Conservation (phyloP, 2,888 invertebrate genomes). For the Heteropelma amictum region DNA sequence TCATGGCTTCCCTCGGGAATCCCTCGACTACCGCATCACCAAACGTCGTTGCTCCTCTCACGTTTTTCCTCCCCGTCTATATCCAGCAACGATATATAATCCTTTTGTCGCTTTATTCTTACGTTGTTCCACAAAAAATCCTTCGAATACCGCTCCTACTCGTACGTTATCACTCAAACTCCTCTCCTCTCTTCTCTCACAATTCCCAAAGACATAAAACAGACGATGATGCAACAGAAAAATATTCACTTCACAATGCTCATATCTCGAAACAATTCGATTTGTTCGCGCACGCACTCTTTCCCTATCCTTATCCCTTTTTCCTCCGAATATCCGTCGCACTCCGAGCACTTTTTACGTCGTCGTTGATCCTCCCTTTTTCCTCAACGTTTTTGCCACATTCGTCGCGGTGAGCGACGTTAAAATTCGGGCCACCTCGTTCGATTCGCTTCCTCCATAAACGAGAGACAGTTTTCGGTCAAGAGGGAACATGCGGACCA, state of each 20-base stretch:
- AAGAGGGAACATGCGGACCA: no score
- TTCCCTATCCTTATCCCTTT: no score
- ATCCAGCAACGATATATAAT: conserved; percentile 25
- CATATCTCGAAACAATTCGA: background rate
- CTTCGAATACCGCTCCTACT: background rate
- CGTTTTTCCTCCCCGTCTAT: conserved; percentile 28
- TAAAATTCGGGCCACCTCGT: conserved; percentile 25
- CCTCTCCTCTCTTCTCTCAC: conserved; percentile 2
- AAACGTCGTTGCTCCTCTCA: conserved; percentile 67
- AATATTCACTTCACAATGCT: conserved; percentile 9
- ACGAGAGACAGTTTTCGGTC: conserved; percentile 4
- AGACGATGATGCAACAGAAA: background rate
- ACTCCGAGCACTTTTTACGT: conserved; percentile 25
- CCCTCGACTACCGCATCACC: conserved; percentile 78
- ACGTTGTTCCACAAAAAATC: background rate
- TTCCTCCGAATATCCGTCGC: background rate
- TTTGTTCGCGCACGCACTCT: background rate
- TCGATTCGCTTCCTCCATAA: background rate
- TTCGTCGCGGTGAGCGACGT: conserved; percentile 34
- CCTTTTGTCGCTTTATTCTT: conserved; percentile 20
- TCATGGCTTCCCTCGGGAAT: conserved; percentile 77
- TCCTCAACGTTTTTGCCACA: conserved; percentile 39
- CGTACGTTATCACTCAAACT: background rate
- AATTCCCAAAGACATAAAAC: background rate
- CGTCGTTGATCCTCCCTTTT: background rate